Evolutionary conservation across 2,113 vertebrate genomes (phyloP).

Genomic region (Lampris incognitus): DNA sequence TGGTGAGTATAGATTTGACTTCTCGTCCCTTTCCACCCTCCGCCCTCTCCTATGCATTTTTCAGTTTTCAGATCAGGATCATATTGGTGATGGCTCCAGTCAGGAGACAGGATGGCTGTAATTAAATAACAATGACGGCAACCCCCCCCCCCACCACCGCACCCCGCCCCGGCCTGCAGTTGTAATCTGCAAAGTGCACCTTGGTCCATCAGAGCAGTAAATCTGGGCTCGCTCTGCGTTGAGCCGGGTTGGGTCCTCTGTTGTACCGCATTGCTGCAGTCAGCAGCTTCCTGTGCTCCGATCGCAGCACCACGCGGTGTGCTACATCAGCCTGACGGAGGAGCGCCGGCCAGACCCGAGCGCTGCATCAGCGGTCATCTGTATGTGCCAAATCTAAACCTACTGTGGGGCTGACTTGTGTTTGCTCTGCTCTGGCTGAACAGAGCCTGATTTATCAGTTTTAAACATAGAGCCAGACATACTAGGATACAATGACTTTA

Average conservation of each 20-base stretch:
- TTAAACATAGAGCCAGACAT: no score
- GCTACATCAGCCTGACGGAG: no score
- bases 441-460: no score
- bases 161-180: constrained; percentile 5
- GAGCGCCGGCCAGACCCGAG: no score
- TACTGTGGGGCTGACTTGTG: no score
- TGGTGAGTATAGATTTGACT: background rate
- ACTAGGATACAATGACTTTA: no score
- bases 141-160: background rate
- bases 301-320: no score
- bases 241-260: background rate
- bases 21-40: background rate
- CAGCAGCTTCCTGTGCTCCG: no score
- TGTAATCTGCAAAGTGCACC: constrained; percentile 37
- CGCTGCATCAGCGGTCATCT: no score
- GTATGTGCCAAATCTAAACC: no score
- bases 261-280: background rate
- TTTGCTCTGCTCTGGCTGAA: no score
- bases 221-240: constrained; percentile 19
- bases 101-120: constrained; percentile 1
- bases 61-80: background rate
- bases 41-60: no score
- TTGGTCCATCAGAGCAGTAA: constrained; percentile 29
- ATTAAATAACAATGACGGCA: background rate
- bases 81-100: background rate